Base-by-base conservation (phyloP, 92 coral and sea anemone species). In the Paragorgia papillata region DNA sequence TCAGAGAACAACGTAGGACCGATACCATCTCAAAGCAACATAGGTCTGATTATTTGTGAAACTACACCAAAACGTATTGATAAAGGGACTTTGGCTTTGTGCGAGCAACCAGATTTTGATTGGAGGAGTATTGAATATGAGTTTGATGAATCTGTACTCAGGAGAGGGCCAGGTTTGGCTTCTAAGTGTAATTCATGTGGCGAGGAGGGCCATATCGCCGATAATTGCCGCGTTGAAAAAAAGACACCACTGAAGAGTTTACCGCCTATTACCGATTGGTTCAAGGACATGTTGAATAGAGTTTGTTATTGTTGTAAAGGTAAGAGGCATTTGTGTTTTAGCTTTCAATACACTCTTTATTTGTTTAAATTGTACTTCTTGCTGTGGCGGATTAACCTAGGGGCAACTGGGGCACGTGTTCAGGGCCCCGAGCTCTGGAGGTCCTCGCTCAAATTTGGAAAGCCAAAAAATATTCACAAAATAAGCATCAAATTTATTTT, bases 271-370 rank as follows among this genome's bases (percentile, higher is more conserved):
- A 57, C 78, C 31, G 78, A 55, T 35, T 71, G 78, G 78, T 71
- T 71, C 10, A 71, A 34, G 9, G 64, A 54, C 1, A 35, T 34
- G 7, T 71, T 71, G 27, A 54, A 0, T 55, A 15, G n/a, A 18
- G 78, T 71, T 35, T 71, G 78, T 71, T n/a, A n/a, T 13, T 31
- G 78, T 54, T 71, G 78, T 14, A 35, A 30, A 71, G 64, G 78
- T 71, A 55, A 30, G 78, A 7, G 9, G 41, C 13, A 33, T 28
- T 26, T 62, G 19, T 6, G 1, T 6, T 34, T 62, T 7, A 25
- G 13, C 1, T 62, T 29, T 62, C 1, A 8, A 24, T 17, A 15
- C 10, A 2, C 1, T 14, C 22, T 3, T 62, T 14, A 29, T 14
- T 62, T 18, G 7, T 29, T n/a, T 31, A 19, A 9, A 20, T 14